Conservation (phyloP, 1,140 invertebrate species). For the Brachionus koreanus region DNA sequence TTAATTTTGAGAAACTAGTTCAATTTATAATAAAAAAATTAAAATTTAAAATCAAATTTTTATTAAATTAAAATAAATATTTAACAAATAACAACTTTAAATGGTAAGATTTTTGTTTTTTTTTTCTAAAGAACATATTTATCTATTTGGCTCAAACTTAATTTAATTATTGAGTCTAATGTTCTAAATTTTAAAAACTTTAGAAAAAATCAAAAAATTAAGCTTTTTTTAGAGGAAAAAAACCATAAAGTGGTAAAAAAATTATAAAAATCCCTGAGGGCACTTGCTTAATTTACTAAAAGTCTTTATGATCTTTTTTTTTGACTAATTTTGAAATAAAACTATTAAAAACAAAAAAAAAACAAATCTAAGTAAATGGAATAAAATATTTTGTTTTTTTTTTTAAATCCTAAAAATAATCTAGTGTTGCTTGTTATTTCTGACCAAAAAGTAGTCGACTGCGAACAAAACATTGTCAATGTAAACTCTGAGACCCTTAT, state of each 20-base stretch:
- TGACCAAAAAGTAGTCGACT: conserved; percentile 42
- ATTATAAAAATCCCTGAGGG: conserved; percentile 33
- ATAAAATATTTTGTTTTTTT: conserved; percentile 25
- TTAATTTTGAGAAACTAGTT: no score
- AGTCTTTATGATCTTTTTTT: neutral
- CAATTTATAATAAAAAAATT: no score
- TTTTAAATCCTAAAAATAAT: neutral
- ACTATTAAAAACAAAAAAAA: neutral
- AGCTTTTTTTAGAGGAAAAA: neutral
- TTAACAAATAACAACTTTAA: conserved; percentile 34
- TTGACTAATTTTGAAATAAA: conserved; percentile 32
- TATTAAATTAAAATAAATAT: conserved; percentile 42
- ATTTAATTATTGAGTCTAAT: neutral
- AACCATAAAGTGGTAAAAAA: conserved; percentile 11
- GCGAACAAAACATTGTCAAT: conserved; percentile 22
- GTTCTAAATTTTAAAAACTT: conserved; percentile 16
- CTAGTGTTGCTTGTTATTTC: conserved; percentile 42
- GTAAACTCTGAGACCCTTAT: conserved; percentile 27
- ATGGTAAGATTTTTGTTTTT: neutral
- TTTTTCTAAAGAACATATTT: conserved; percentile 3
- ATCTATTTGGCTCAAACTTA: neutral
- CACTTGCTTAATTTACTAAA: conserved; percentile 15
- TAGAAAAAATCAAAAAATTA: neutral
- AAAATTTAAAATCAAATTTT: conserved; percentile 29
- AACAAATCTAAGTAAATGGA: conserved; percentile 3